These are phyloP conservation scores for Rhynchonycteris naso DNA, from an alignment of 2,797 vertebrate genomes.

Conservation along the genomic window DNA sequence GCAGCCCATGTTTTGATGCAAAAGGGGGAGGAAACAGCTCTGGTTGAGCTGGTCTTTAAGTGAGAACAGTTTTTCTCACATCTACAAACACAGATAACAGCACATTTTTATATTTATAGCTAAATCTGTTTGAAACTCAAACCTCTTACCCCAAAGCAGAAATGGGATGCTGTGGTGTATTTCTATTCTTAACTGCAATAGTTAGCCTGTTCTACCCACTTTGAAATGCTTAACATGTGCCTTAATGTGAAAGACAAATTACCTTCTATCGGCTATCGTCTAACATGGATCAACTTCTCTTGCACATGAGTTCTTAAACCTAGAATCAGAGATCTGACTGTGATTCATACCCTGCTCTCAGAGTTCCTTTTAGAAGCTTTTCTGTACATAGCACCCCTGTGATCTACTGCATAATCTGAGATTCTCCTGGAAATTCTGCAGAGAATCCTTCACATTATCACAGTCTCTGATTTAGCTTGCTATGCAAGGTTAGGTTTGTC, in stretches of 20 bases:
- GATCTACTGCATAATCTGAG: background rate
- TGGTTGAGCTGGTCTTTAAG: background rate
- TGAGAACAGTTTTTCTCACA: background rate
- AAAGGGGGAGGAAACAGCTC: background rate
- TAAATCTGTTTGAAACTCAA: background rate
- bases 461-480: background rate
- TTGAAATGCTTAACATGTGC: background rate
- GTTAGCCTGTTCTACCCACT: background rate
- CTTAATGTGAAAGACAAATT: background rate
- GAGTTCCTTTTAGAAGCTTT: background rate
- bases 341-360: background rate
- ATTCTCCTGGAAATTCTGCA: background rate
- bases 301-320: background rate
- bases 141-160: background rate
- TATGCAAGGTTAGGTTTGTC: background rate
- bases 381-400: background rate
- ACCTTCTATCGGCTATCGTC: background rate
- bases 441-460: background rate
- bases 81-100: background rate
- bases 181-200: background rate
- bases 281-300: background rate
- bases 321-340: background rate
- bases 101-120: background rate
- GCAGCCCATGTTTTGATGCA: background rate
- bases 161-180: background rate